Evolutionary conservation across 2,797 vertebrate genomes (phyloP).

Genomic region (Fundulus diaphanus): DNA sequence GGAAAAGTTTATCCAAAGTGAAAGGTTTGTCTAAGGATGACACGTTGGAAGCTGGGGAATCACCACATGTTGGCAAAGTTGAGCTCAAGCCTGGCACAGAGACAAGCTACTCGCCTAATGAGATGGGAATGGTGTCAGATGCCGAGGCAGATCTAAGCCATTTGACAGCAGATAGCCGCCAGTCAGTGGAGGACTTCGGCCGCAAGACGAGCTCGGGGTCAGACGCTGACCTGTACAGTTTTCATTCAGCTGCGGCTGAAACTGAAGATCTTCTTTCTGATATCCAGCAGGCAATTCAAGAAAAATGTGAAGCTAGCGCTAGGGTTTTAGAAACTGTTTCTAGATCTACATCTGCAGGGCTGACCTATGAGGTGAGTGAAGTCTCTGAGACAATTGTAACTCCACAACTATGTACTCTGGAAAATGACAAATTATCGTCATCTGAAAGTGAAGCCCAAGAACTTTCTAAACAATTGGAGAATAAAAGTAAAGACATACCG

Average conservation of each 20-base stretch:
- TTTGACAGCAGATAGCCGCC: constrained; percentile 70
- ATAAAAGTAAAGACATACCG: constrained; percentile 19
- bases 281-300: constrained; percentile 90
- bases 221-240: constrained; percentile 94
- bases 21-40: constrained; percentile 87
- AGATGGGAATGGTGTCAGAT: constrained; percentile 81
- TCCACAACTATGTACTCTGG: constrained; percentile 52
- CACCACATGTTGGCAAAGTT: constrained; percentile 70
- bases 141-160: constrained; percentile 78
- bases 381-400: constrained; percentile 5
- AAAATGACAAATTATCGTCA: constrained; percentile 37
- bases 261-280: constrained; percentile 92
- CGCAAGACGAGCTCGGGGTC: constrained; percentile 90
- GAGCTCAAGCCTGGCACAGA: constrained; percentile 78
- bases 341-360: constrained; percentile 1
- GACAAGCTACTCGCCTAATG: constrained; percentile 80
- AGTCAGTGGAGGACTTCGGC: constrained; percentile 76
- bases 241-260: constrained; percentile 90
- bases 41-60: constrained; percentile 78
- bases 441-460: constrained; percentile 35
- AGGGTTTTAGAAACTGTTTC: constrained; percentile 15
- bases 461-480: constrained; percentile 15
- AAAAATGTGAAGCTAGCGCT: constrained; percentile 75
- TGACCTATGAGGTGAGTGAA: not conserved
- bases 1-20: constrained; percentile 87